A percentile compares a stretch with the other conserved stretches of the same genome.
phyloP scores from a whole-genome alignment of 2,113 vertebrate genomes.

The Eublepharis macularius region DNA sequence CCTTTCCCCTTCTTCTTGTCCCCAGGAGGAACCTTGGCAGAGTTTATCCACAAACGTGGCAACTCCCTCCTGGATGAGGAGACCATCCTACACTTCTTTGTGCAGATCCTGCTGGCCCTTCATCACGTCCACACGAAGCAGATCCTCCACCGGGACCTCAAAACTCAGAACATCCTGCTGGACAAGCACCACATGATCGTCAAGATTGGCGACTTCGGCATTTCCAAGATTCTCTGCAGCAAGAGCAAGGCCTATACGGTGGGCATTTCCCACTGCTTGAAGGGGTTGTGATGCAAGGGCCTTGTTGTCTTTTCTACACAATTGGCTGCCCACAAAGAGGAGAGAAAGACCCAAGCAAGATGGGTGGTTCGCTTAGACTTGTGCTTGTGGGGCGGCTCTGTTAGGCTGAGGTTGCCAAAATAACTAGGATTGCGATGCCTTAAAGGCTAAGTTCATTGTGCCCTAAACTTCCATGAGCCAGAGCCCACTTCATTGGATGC shows the following conservation, averaged over 20 bases:
- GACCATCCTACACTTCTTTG: conserved; percentile 97
- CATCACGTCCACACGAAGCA: conserved; percentile 97
- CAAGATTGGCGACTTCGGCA: conserved; percentile 97
- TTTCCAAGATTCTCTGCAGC: conserved; percentile 98
- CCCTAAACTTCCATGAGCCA: too few species aligned
- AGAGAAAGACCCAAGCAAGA: too few species aligned
- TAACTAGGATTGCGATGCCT: too few species aligned
- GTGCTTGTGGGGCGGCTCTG: too few species aligned
- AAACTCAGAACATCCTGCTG: conserved; percentile 98
- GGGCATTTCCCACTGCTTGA: conserved; percentile 31
- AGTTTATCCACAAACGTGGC: conserved; percentile 97
- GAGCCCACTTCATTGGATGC: too few species aligned
- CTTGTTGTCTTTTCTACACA: too few species aligned
- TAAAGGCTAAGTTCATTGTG: too few species aligned
- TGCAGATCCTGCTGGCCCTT: conserved; percentile 94
- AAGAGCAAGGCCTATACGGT: conserved; percentile 99
- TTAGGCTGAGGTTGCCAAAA: too few species aligned
- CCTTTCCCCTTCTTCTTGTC: conserved; percentile 4
- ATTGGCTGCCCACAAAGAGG: too few species aligned
- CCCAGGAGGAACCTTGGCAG: conserved; percentile 91
- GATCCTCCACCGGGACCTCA: conserved; percentile 96
- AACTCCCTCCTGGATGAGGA: conserved; percentile 97
- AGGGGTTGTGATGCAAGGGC: too few species aligned
- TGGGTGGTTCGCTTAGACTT: too few species aligned
- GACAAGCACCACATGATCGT: conserved; percentile 97